Percentiles rank a stretch among this genome's conserved stretches.
phyloP scores from a whole-genome alignment of 2,113 vertebrate genomes.

The Oplegnathus fasciatus region DNA sequence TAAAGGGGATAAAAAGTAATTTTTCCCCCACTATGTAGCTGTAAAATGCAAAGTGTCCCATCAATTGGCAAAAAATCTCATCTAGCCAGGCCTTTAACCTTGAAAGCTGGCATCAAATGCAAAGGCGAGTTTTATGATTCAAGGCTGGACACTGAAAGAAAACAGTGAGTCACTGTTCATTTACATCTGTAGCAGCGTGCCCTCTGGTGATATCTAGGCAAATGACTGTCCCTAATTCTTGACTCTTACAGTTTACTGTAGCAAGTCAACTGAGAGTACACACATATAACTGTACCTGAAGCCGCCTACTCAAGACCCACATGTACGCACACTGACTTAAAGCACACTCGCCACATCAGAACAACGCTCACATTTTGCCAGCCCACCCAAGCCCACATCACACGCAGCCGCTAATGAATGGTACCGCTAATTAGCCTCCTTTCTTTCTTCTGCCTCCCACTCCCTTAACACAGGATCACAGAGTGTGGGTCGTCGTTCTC shows the following conservation, averaged over 20 bases:
- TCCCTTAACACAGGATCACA: slow-evolving; percentile 77
- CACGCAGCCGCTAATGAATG: slow-evolving; percentile 70
- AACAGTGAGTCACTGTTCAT: slow-evolving; percentile 66
- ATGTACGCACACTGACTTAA: not conserved
- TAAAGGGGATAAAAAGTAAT: not conserved
- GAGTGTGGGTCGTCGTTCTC: slow-evolving; percentile 62
- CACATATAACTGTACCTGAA: slow-evolving; percentile 1
- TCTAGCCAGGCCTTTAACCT: slow-evolving; percentile 66
- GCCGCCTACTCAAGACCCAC: slow-evolving; percentile 2
- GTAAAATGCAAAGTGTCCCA: slow-evolving; percentile 58
- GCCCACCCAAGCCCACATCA: slow-evolving; percentile 71
- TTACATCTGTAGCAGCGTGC: slow-evolving; percentile 56
- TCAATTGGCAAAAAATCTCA: slow-evolving; percentile 63
- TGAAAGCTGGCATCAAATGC: slow-evolving; percentile 65
- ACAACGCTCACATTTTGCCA: slow-evolving; percentile 38
- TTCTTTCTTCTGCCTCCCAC: slow-evolving; percentile 72
- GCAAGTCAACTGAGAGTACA: slow-evolving; percentile 1
- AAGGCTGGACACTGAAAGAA: slow-evolving; percentile 36
- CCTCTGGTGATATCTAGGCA: slow-evolving; percentile 50
- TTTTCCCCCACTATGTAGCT: not conserved
- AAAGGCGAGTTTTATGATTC: slow-evolving; percentile 68
- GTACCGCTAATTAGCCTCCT: slow-evolving; percentile 73
- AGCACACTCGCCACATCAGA: slow-evolving; percentile 36
- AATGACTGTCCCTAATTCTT: slow-evolving; percentile 25
- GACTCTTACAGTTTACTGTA: slow-evolving; percentile 32